These are phyloP conservation scores for Acrobasis suavella DNA, from an alignment of 2,888 invertebrate genomes.

Conservation along the genomic window DNA sequence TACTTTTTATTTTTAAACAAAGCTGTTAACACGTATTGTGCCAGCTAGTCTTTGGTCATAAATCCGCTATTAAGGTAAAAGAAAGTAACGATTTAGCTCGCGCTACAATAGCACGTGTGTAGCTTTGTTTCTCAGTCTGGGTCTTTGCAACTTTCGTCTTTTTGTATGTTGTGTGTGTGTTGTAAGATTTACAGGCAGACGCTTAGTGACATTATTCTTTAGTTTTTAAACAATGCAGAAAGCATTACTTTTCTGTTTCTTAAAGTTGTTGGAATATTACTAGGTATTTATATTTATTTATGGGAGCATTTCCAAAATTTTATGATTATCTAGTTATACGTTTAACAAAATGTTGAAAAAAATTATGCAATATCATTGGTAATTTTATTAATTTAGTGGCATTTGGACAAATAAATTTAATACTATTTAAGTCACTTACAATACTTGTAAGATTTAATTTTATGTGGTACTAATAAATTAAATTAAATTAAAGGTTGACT, in stretches of 20 bases:
- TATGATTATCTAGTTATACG: too few species aligned
- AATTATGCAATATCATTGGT: background rate
- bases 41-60: constrained; percentile 28
- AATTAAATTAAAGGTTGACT: too few species aligned
- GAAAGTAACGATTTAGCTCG: constrained; percentile 38
- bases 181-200: background rate
- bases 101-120: constrained; percentile 25
- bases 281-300: too few species aligned
- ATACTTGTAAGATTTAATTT: too few species aligned
- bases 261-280: too few species aligned
- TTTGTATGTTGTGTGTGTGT: background rate
- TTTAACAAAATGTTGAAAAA: too few species aligned
- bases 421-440: too few species aligned
- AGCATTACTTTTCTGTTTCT: too few species aligned
- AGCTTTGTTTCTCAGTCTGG: constrained; percentile 20
- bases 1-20: constrained; percentile 23
- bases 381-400: too few species aligned
- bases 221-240: background rate
- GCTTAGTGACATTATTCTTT: background rate
- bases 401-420: too few species aligned
- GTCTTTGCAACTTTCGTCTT: constrained; percentile 28
- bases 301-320: too few species aligned
- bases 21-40: constrained; percentile 22
- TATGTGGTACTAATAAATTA: too few species aligned
- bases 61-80: constrained; percentile 44